Base-by-base conservation (phyloP, 2,113 vertebrate species). In the Sceloporus undulatus region DNA sequence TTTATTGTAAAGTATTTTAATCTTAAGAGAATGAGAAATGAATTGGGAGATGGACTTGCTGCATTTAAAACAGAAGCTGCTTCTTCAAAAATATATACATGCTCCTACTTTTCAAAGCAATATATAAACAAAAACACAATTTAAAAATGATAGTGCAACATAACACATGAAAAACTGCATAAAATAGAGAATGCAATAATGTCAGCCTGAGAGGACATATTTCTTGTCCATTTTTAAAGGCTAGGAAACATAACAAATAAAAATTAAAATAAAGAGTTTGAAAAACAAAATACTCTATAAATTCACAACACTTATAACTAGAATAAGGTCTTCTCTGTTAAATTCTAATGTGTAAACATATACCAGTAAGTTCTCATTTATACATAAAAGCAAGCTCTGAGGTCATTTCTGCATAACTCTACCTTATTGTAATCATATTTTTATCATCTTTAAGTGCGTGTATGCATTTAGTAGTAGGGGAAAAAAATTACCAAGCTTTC, bases 401-500 rank as follows among this genome's bases (percentile, higher is more conserved):
- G 8, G 27, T 59, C 38, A 66, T 76, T 82, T 65, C 25, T 56
- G n/a, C 34, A 11, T 56, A 4, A 48, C 18, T 76, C 62, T 82
- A 21, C 16, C 18, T 62, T 40, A 76, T 42, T 54, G 34, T 38
- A 73, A n/a, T 54, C 5, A 34, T 25, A 3, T 75, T 85, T 66
- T 34, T n/a, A 40, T 38, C 52, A 85, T 65, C 65, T 10, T 16
- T 34, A 71, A 13, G 18, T 34, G 29, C n/a, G 11, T 70, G 42
- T 86, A 27, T 77, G 68, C 11, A 54, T 84, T 79, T 34, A 86
- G 71, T 56, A 81, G 62, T 79, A 90, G 92, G 95, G 94, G 92
- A 76, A 94, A 87, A 91, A 85, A 91, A 96, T 96, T 97, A 99
- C 99, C 98, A 99, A 97, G 95, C 98, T 98, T 95, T 99, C 99